phyloP scores from a whole-genome alignment of 2,113 vertebrate genomes.

The Dryoscopus gambensis region DNA sequence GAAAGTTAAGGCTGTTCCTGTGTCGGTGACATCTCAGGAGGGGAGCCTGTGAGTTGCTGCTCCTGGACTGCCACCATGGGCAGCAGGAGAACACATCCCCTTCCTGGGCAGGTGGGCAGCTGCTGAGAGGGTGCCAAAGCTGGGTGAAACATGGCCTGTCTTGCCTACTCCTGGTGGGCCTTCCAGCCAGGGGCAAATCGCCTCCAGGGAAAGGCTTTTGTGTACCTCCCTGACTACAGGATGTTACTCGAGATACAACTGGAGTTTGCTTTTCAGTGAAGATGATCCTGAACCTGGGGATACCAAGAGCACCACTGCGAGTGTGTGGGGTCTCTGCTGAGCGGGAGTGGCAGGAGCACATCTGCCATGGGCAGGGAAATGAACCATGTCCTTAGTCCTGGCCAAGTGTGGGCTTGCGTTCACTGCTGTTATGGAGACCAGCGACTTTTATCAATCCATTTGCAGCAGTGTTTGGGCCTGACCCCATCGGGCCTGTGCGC shows the following conservation, averaged over 20 bases:
- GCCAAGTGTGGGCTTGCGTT: neutral
- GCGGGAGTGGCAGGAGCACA: neutral
- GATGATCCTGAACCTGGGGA: neutral
- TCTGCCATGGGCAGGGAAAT: neutral
- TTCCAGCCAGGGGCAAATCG: neutral
- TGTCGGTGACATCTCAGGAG: rapidly evolving
- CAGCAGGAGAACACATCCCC: neutral
- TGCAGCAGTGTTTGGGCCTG: neutral
- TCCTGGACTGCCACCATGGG: rapidly evolving
- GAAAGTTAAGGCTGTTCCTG: neutral
- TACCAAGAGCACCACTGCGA: rapidly evolving
- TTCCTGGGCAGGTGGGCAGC: neutral
- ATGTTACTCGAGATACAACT: neutral
- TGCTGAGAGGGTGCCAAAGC: neutral
- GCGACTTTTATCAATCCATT: neutral
- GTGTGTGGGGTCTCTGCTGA: neutral
- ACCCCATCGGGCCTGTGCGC: rapidly evolving
- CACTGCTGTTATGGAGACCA: neutral
- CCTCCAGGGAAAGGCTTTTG: neutral
- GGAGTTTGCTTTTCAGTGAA: rapidly evolving
- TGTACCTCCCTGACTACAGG: neutral
- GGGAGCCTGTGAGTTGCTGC: neutral
- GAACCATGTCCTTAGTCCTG: neutral
- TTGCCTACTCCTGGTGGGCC: neutral
- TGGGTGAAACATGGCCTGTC: rapidly evolving